phyloP scores from a whole-genome alignment of 2,113 vertebrate genomes.

The Rana temporaria region DNA sequence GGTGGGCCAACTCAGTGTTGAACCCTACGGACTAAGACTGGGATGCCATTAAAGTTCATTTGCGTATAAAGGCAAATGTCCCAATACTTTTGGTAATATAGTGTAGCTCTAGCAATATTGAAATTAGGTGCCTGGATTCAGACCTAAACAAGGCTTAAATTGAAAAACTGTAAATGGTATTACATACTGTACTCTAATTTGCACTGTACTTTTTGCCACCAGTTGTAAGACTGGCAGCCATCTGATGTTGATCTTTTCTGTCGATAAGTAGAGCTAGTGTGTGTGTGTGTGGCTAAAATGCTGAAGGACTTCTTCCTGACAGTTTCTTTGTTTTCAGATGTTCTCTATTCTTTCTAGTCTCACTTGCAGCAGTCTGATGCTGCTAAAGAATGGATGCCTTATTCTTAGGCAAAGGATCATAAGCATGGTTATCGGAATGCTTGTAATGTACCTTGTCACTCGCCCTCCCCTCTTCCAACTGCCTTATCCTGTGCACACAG shows the following conservation, averaged over 20 bases:
- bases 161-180: no score
- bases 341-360: neutral
- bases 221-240: no score
- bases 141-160: no score
- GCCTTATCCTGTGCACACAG: neutral
- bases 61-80: no score
- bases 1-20: no score
- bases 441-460: conserved; percentile 49
- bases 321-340: neutral
- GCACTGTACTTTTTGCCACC: neutral
- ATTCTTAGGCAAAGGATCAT: conserved; percentile 41
- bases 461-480: neutral
- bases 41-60: no score
- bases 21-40: no score
- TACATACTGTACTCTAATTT: neutral
- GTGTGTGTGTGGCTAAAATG: neutral
- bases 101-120: no score
- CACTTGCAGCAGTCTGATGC: neutral
- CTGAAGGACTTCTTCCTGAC: neutral
- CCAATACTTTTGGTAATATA: no score
- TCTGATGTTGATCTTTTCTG: no score
- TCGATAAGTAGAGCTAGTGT: neutral
- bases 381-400: conserved; percentile 7
- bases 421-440: conserved; percentile 32
- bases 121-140: no score